phyloP scores from a whole-genome alignment of 2,888 invertebrate species.

The Drosophila algonquin region DNA sequence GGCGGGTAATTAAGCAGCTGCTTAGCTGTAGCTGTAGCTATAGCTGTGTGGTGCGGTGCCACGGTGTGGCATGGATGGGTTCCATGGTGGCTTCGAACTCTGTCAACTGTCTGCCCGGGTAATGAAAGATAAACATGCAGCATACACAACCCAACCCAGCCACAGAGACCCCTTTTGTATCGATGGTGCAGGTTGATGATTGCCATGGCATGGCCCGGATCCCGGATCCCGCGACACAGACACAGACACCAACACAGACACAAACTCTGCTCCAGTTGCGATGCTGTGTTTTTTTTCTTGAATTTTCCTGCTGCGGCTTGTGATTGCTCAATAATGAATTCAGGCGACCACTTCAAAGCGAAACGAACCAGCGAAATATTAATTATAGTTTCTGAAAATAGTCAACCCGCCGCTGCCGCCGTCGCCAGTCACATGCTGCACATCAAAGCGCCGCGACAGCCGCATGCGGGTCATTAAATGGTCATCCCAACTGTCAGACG shows the following conservation, averaged over 20 bases:
- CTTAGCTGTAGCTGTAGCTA: conserved; percentile 42
- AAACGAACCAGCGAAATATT: conserved; percentile 48
- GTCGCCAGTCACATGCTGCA: conserved; percentile 21
- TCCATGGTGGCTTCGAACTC: conserved; percentile 7
- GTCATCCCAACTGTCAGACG: conserved; percentile 33
- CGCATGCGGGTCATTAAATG: conserved; percentile 74
- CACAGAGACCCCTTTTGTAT: conserved; percentile 11
- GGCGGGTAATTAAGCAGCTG: conserved; percentile 74
- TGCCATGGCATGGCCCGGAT: not conserved
- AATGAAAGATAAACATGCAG: conserved; percentile 76
- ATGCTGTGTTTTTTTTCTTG: conserved; percentile 13
- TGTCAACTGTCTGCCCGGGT: conserved; percentile 53
- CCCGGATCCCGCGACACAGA: not conserved
- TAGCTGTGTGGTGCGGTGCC: not conserved
- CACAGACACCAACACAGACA: not conserved
- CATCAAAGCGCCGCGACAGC: conserved; percentile 57
- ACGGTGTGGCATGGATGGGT: too few species aligned
- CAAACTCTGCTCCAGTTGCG: not conserved
- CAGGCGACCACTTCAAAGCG: conserved; percentile 47
- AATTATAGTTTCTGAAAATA: conserved; percentile 56
- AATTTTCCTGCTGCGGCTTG: conserved; percentile 5
- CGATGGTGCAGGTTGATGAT: conserved; percentile 27
- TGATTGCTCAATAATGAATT: conserved; percentile 47
- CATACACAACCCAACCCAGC: conserved; percentile 9
- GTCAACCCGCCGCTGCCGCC: conserved; percentile 3